These are phyloP conservation scores for Xerus inauris DNA, from an alignment of 2,113 vertebrate species.

Conservation along the genomic window DNA sequence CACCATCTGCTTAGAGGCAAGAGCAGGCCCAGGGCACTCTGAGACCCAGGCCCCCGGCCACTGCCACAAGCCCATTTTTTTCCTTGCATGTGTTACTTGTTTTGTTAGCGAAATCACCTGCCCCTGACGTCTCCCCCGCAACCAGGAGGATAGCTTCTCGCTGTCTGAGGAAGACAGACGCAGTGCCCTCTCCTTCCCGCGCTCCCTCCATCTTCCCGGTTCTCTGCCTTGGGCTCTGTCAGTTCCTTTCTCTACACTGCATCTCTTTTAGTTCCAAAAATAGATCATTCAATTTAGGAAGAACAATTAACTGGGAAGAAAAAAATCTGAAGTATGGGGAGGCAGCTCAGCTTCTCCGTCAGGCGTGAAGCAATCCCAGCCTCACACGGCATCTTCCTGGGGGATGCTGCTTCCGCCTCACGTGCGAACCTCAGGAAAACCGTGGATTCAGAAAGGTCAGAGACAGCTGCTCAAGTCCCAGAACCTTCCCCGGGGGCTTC, in stretches of 20 bases:
- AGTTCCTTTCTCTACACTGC: constrained; percentile 64
- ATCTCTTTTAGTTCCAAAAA: constrained; percentile 76
- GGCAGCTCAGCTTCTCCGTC: constrained; percentile 56
- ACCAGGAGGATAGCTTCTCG: neutral
- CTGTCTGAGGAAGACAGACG: neutral
- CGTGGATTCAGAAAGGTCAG: neutral
- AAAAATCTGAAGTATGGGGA: constrained; percentile 60
- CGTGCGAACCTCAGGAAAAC: neutral
- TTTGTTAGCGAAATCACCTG: neutral
- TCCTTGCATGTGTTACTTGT: neutral
- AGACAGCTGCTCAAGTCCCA: neutral
- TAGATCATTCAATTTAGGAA: constrained; percentile 78
- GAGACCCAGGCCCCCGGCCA: neutral
- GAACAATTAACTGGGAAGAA: constrained; percentile 75
- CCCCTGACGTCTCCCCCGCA: neutral
- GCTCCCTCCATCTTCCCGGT: neutral
- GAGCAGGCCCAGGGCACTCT: neutral
- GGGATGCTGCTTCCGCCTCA: neutral
- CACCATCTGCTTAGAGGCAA: too few relatives aligned
- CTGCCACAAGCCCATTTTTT: neutral
- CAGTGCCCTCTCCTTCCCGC: neutral
- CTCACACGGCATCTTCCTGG: neutral
- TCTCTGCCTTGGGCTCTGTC: constrained; percentile 58
- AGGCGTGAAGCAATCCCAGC: neutral
- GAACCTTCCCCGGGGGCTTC: neutral